A percentile compares a stretch with the other conserved stretches of the same genome.
phyloP scores from a whole-genome alignment of 2,113 vertebrate species.

The Colius striatus region DNA sequence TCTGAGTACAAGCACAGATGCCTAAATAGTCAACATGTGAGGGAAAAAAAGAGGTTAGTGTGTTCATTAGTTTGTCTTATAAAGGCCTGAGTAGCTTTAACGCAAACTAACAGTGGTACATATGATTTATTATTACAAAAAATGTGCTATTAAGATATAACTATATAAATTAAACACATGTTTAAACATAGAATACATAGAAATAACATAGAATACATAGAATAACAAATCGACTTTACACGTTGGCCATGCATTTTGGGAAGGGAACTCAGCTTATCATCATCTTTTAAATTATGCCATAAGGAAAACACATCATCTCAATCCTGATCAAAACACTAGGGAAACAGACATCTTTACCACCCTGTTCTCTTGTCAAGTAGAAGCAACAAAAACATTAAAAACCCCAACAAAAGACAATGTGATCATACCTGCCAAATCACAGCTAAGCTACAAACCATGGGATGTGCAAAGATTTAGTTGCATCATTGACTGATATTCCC shows the following conservation, averaged over 20 bases:
- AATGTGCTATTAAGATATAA: not conserved
- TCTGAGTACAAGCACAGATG: not conserved
- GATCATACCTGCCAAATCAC: not conserved
- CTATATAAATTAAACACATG: not conserved
- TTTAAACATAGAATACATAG: too few species aligned
- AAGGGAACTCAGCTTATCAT: not conserved
- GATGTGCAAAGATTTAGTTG: not conserved
- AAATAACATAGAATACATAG: too few species aligned
- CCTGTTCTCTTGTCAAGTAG: not conserved
- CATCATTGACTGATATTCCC: not conserved
- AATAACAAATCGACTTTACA: not conserved
- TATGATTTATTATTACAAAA: not conserved
- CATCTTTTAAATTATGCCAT: not conserved
- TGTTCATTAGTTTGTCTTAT: not conserved
- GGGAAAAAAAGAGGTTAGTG: rapidly evolving
- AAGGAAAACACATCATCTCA: not conserved
- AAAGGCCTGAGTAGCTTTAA: not conserved
- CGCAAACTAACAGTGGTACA: not conserved
- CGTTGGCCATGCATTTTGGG: not conserved
- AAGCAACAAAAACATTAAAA: not conserved
- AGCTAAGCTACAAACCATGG: not conserved
- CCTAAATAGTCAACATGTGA: not conserved
- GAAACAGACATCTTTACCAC: not conserved
- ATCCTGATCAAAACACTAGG: not conserved
- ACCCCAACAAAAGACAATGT: not conserved